Evolutionary conservation across 2,888 invertebrate genomes (phyloP).

Genomic region (Periphyllus acericola): DNA sequence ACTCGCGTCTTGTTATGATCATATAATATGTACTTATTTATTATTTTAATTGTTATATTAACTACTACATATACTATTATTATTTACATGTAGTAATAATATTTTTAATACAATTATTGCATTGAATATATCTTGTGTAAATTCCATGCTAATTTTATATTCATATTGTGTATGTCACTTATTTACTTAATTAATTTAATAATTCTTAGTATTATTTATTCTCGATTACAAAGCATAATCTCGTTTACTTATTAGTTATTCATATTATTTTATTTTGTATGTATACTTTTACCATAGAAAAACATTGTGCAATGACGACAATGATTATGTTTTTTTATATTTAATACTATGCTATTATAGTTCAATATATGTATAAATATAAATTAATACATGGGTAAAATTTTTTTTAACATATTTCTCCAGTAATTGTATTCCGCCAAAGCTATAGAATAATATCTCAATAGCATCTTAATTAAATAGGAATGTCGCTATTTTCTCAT

Average conservation of each 20-base stretch:
- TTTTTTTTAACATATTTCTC: neutral
- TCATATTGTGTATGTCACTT: neutral
- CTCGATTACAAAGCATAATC: neutral
- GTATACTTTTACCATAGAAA: neutral
- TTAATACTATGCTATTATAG: neutral
- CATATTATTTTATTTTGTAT: neutral
- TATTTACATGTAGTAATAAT: neutral
- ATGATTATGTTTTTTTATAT: neutral
- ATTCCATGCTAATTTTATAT: neutral
- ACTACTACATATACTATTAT: neutral
- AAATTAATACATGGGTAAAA: neutral
- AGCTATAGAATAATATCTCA: neutral
- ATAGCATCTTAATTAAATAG: neutral
- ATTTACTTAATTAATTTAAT: constrained; percentile 14
- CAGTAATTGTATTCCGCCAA: neutral
- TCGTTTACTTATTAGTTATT: constrained; percentile 23
- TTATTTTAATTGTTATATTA: constrained; percentile 8
- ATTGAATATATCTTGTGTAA: neutral
- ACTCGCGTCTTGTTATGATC: neutral
- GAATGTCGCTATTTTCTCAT: neutral
- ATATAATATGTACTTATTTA: neutral
- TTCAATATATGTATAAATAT: neutral
- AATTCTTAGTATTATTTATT: constrained; percentile 33
- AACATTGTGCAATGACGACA: neutral
- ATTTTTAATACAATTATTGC: neutral